These are phyloP conservation scores for Actinemys pallida DNA, from an alignment of 2,113 vertebrate species.

Conservation along the genomic window DNA sequence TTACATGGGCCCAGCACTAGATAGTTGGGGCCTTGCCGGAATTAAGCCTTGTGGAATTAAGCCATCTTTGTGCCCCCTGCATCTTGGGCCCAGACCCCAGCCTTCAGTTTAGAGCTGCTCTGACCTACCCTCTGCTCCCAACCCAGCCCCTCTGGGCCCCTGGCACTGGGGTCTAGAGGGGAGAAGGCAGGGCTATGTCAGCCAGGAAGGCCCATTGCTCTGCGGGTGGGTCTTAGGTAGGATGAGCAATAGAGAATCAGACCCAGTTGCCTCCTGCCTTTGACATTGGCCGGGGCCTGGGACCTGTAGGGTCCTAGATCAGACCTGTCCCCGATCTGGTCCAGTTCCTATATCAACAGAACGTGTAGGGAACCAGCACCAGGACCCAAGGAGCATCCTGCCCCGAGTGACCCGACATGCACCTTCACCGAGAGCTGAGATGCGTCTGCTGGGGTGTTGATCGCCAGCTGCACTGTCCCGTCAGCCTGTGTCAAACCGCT, in stretches of 20 bases:
- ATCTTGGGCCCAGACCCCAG: neutral
- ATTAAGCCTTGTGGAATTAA: neutral
- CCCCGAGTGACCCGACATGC: neutral
- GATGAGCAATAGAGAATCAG: neutral
- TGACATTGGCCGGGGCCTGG: neutral
- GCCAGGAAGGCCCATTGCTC: neutral
- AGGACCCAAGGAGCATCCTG: neutral
- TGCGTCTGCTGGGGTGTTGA: conserved; percentile 74
- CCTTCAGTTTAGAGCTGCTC: neutral
- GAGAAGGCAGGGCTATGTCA: neutral
- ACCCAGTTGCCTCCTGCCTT: neutral
- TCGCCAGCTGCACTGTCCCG: conserved; percentile 50
- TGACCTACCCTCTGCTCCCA: neutral
- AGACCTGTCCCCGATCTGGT: conserved; percentile 2
- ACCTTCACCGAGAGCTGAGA: conserved; percentile 18
- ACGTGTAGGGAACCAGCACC: neutral
- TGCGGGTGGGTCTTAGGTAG: neutral
- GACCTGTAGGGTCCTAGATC: neutral
- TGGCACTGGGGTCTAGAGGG: neutral
- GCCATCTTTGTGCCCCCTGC: neutral
- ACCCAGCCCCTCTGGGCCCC: neutral
- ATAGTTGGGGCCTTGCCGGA: neutral
- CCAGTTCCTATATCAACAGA: neutral
- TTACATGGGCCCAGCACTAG: neutral
- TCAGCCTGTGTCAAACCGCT: neutral